Conservation (phyloP, 1,140 invertebrate species). For the Sycophila sp. region DNA sequence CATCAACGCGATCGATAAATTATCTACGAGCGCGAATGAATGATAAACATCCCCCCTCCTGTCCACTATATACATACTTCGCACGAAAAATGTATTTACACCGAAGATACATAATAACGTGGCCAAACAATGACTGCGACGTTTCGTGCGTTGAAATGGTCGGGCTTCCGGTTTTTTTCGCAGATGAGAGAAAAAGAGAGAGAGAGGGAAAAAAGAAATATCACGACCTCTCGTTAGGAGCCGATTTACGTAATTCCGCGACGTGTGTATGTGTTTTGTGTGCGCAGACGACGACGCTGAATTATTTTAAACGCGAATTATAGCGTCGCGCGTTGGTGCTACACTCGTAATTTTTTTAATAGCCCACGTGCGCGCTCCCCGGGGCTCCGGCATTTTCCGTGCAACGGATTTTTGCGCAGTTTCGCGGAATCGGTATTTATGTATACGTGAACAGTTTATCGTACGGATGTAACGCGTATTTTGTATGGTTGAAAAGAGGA, state of each 20-base stretch:
- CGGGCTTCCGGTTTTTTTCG: not conserved
- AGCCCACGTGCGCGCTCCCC: not conserved
- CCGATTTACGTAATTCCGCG: not conserved
- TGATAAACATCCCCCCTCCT: too few species aligned
- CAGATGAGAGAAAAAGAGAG: too few species aligned
- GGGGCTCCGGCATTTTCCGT: too few species aligned
- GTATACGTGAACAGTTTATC: too few species aligned
- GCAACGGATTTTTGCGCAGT: not conserved
- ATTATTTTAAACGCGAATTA: conserved; percentile 20
- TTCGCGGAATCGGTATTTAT: too few species aligned
- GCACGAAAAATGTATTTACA: not conserved
- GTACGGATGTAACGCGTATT: too few species aligned
- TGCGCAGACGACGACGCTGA: not conserved
- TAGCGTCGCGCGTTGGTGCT: not conserved
- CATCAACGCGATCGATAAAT: too few species aligned
- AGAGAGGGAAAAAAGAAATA: too few species aligned
- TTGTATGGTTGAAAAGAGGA: too few species aligned
- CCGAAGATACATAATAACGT: not conserved
- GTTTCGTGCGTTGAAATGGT: not conserved
- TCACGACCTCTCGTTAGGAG: not conserved
- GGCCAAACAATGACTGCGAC: not conserved
- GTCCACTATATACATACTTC: too few species aligned
- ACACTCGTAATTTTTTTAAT: not conserved
- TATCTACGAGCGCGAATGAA: too few species aligned
- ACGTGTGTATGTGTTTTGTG: not conserved